Evolutionary conservation across 2,888 invertebrate species (phyloP).

Genomic region (Lepas anatifera): DNA sequence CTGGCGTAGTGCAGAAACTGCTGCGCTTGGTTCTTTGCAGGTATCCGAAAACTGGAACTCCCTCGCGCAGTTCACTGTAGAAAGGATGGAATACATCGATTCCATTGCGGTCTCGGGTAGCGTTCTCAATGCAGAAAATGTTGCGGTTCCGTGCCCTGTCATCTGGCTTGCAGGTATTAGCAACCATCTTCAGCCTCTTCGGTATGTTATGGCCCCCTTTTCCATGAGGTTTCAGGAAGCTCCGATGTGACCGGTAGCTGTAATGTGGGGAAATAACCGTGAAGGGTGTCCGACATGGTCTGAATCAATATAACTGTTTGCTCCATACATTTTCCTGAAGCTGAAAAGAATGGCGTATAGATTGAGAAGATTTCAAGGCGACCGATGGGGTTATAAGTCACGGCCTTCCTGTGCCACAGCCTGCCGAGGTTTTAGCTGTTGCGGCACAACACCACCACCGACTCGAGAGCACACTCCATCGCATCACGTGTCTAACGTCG

Average conservation of each 20-base stretch:
- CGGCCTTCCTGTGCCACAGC: not conserved
- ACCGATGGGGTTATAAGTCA: not conserved
- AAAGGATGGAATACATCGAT: not conserved
- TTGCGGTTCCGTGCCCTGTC: too few species aligned
- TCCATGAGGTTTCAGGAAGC: not conserved
- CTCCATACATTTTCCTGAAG: not conserved
- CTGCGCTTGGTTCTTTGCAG: not conserved
- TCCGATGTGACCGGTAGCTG: not conserved
- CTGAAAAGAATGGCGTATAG: not conserved
- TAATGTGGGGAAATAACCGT: not conserved
- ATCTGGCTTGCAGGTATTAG: not conserved
- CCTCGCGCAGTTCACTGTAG: not conserved
- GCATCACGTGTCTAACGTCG: not conserved
- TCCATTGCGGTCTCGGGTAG: not conserved
- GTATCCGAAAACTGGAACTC: not conserved
- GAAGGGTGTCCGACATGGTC: not conserved
- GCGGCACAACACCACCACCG: not conserved
- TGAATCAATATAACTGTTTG: not conserved
- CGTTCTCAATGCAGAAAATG: not conserved
- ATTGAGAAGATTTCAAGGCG: not conserved
- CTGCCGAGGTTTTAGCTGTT: rapidly evolving
- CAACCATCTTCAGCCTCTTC: not conserved
- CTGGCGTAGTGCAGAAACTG: not conserved
- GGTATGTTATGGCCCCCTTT: not conserved
- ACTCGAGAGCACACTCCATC: not conserved